Base-by-base conservation (phyloP, 2,113 vertebrate genomes). In the Spilogale gracilis region DNA sequence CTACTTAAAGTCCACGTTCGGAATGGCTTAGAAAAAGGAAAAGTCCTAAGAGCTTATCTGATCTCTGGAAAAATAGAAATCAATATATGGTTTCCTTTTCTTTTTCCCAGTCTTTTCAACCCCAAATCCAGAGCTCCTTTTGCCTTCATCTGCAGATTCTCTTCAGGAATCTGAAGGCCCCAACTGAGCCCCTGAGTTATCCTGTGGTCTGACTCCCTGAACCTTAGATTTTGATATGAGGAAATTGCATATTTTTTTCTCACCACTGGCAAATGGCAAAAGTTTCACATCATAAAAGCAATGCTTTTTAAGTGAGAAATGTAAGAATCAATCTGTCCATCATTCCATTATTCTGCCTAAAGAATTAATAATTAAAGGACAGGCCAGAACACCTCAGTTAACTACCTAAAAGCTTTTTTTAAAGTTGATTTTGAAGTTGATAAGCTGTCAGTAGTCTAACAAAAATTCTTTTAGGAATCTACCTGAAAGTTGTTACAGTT, bases 311-410 rank as follows among this genome's bases (percentile, higher is more conserved):
- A 90, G 79, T 50, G 69, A 84, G 65, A 97, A 95, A 92, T 43
- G 12, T 6, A 93, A 94, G 52, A 95, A 93, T 71, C 74, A 83
- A 78, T 97, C 95, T 91, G 56, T 38, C 73, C 65, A 79, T 67
- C 38, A 91, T 79, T 81, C 67, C 84, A 94, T 92, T 96, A 87
- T 54, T 61, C 48, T 87, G 11, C 21, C 79, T 91, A 92, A 93
- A 83, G 12, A 89, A 38, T 96, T 85, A 94, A 76, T 79, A 97
- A 96, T 96, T 97, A 94, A 96, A 65, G 80, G 10, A 61, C 45
- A 90, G 27, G 9, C 32, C 45, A 95, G 38, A 95, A 71, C 30
- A 90, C 43, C 60, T 86, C 79, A 81, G 58, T 65, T 87, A 96
- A 90, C 67, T 89, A 79, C 38, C 43, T 76, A 11, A 92, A 96